phyloP scores from a whole-genome alignment of 92 coral and sea anemone genomes.

The Umimayanthus kanabou region DNA sequence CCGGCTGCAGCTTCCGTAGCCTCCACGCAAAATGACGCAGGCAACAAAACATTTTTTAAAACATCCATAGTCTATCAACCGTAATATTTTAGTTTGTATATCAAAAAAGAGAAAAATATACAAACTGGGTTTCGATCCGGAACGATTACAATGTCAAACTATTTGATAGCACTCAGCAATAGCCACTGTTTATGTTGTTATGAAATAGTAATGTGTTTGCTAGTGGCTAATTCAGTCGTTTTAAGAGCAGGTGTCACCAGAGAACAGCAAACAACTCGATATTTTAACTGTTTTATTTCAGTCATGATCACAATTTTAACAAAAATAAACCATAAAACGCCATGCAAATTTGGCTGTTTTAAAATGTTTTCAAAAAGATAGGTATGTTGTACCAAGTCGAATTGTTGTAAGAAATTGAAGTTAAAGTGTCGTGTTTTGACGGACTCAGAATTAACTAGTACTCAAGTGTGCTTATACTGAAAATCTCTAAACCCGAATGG shows the following conservation, averaged over 20 bases:
- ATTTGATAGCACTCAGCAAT: not conserved
- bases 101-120: not conserved
- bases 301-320: not conserved
- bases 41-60: too few species aligned
- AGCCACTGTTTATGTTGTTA: not conserved
- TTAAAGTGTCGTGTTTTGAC: not conserved
- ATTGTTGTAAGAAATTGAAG: too few species aligned
- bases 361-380: too few species aligned
- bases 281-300: not conserved
- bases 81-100: not conserved
- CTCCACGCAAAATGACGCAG: constrained; percentile 18
- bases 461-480: too few species aligned
- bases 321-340: not conserved
- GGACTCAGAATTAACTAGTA: not conserved
- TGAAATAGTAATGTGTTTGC: not conserved
- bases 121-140: not conserved
- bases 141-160: not conserved
- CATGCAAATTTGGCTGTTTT: too few species aligned
- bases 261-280: not conserved
- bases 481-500: too few species aligned
- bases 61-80: not conserved
- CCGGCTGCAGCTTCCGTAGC: not conserved
- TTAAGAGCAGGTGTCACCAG: not conserved
- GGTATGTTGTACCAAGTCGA: not conserved
- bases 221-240: not conserved